Conservation (phyloP, 92 coral and sea anemone species). For the Zoanthus sansibaricus region DNA sequence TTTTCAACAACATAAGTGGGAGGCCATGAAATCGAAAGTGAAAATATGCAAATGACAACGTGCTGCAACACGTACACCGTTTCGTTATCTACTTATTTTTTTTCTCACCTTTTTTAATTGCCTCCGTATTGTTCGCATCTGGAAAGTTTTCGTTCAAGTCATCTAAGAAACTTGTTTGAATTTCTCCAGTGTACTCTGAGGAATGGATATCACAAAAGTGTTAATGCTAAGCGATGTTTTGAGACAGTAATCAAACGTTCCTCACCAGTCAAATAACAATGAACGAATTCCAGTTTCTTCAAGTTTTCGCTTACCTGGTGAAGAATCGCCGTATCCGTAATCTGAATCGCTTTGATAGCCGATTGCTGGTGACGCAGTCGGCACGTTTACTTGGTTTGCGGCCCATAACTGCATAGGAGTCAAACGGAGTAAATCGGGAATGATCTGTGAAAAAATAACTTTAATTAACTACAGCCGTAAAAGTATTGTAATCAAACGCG, state of each 20-base stretch:
- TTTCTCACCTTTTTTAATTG: not conserved
- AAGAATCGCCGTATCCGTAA: not conserved
- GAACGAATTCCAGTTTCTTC: not conserved
- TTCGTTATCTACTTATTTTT: conserved; percentile 11
- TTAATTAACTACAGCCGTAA: not conserved
- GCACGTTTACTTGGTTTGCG: conserved; percentile 69
- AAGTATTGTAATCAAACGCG: not conserved
- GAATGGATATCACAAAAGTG: not conserved
- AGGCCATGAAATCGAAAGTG: conserved; percentile 31
- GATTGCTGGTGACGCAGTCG: conserved; percentile 67
- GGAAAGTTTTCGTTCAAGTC: not conserved
- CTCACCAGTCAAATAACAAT: not conserved
- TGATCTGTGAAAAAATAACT: not conserved
- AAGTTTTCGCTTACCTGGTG: conserved; percentile 23
- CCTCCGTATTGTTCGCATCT: not conserved
- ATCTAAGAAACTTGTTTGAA: not conserved
- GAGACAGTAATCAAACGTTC: not conserved
- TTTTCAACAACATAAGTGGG: conserved; percentile 22
- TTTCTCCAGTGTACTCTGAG: not conserved
- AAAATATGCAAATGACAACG: conserved; percentile 43
- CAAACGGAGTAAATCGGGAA: not conserved
- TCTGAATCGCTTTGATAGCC: conserved; percentile 16
- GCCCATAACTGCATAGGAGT: not conserved
- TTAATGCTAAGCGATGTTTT: not conserved
- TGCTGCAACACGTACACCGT: conserved; percentile 29